These are phyloP conservation scores for Ormyrus nitidulus DNA, from an alignment of 2,888 invertebrate species.

Conservation along the genomic window DNA sequence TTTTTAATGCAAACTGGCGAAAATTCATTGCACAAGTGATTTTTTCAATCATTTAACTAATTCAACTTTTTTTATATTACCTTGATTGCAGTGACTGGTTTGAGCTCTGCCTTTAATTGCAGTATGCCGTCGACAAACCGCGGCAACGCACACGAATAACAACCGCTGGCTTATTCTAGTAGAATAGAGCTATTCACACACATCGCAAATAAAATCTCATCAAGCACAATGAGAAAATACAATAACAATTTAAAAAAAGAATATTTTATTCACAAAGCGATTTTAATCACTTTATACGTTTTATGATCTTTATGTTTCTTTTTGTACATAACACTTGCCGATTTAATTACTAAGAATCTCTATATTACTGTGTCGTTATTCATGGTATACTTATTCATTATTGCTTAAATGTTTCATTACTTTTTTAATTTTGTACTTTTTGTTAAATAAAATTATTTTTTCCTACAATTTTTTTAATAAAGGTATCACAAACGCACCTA, in stretches of 20 bases:
- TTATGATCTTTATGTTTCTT: slow-evolving; percentile 18
- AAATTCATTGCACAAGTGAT: slow-evolving; percentile 34
- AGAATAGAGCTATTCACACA: slow-evolving; percentile 45
- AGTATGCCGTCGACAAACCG: slow-evolving; percentile 70
- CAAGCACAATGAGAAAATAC: slow-evolving; percentile 31
- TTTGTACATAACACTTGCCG: slow-evolving; percentile 26
- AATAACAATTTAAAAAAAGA: background rate
- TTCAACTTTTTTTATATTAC: slow-evolving; percentile 44
- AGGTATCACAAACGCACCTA: background rate
- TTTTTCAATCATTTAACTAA: slow-evolving; percentile 29
- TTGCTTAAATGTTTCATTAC: slow-evolving; percentile 11
- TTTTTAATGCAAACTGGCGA: no score
- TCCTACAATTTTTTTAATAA: background rate
- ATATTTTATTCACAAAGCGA: background rate
- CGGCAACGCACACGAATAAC: slow-evolving; percentile 30
- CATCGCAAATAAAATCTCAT: slow-evolving; percentile 26
- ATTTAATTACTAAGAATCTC: background rate
- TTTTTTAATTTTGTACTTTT: slow-evolving; percentile 25
- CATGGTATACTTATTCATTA: background rate
- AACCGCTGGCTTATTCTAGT: slow-evolving; percentile 41
- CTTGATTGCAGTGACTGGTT: slow-evolving; percentile 73
- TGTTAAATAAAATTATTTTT: slow-evolving; percentile 37
- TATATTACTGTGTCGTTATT: no score
- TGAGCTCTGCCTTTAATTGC: slow-evolving; percentile 74
- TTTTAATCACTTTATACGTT: slow-evolving; percentile 23